Evolutionary conservation across 2,113 vertebrate species (phyloP).

Genomic region (Procavia capensis): DNA sequence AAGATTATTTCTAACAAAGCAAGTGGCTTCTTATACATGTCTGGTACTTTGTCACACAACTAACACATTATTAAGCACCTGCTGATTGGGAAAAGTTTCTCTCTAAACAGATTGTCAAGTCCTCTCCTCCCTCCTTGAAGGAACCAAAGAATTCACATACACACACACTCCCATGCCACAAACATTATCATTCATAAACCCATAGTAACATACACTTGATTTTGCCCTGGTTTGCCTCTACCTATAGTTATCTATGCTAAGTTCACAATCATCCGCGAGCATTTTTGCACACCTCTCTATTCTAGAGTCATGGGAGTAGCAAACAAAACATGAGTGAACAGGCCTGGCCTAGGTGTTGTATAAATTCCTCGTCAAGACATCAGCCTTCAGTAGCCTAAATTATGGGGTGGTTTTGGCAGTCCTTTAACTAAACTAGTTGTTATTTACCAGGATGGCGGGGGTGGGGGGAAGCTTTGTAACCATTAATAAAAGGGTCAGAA

Average conservation of each 20-base stretch:
- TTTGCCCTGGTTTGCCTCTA: neutral
- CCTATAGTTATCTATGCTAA: neutral
- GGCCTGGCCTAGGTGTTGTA: neutral
- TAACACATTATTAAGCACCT: neutral
- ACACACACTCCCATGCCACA: neutral
- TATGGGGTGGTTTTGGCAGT: neutral
- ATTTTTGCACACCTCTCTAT: neutral
- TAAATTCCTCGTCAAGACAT: neutral
- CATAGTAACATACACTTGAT: neutral
- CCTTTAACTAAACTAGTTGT: neutral
- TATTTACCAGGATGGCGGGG: too few species aligned
- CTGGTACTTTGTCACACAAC: neutral
- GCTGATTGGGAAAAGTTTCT: neutral
- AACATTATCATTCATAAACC: neutral
- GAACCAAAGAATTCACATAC: neutral
- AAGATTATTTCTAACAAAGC: neutral
- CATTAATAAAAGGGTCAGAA: neutral
- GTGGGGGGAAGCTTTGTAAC: neutral
- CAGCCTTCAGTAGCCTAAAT: conserved; percentile 22
- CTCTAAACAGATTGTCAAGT: neutral
- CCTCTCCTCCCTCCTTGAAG: neutral
- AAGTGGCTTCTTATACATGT: neutral
- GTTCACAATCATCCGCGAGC: neutral
- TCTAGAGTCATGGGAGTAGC: neutral
- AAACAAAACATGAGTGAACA: neutral